Evolutionary conservation across 2,888 invertebrate genomes (phyloP), one percentile per base, ranked within the genome.

Genomic region (Gymnocheta viridis): DNA sequence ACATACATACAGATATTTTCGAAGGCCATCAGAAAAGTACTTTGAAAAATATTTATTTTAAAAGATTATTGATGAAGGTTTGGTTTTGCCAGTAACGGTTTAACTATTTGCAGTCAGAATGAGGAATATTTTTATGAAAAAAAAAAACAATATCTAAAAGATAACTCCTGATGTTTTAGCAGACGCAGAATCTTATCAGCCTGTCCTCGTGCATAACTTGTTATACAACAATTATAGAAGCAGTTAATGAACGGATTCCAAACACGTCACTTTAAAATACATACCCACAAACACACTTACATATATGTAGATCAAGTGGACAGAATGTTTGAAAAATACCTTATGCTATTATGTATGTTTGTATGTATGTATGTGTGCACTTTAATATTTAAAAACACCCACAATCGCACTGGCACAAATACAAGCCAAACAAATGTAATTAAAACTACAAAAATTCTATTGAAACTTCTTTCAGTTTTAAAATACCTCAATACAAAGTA

Each of bases 251-350:
- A 77, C 49, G 19, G 49, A 60, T 78, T 62, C 12, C 62, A 60
- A 62, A 49, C 41, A 44, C 44, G 27, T 41, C 32, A 70, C 44
- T 44, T 32, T 9, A 44, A 79, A 66, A 73, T 58, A 66, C 66
- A n/a, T n/a, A n/a, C n/a, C n/a, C n/a, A n/a, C n/a, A n/a, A n/a
- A n/a, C n/a, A n/a, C n/a, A n/a, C n/a, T n/a, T n/a, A n/a, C n/a
- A n/a, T n/a, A n/a, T n/a, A n/a, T n/a, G n/a, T n/a, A 58, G 72
- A 66, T 66, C 72, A 66, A 80, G 66, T 80, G 49, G 64, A 17
- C 24, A 49, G 7, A 80, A 73, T 49, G 47, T 29, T 60, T 58
- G 49, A 27, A 19, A 77, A 76, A 51, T 27, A 66, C 22, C 29
- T n/a, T 7, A 27, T 22, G 17, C 7, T 6, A 9, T 4, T 60